phyloP scores from a whole-genome alignment of 2,888 invertebrate species.

The Helobdella robusta region DNA sequence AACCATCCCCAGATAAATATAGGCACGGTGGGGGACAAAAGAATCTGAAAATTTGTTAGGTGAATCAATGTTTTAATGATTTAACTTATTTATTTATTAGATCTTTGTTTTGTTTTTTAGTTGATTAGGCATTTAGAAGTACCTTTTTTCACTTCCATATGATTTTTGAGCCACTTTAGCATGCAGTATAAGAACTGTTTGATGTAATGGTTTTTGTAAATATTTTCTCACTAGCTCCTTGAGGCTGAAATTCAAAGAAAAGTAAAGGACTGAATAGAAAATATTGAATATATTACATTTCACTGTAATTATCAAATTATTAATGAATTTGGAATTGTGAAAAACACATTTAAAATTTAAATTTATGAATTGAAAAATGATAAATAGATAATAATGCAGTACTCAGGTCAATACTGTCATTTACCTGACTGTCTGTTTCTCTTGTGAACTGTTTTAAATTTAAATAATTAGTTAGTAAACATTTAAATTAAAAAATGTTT shows the following conservation, averaged over 20 bases:
- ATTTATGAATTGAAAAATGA: neutral
- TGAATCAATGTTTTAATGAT: neutral
- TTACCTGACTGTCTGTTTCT: no score
- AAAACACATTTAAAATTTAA: neutral
- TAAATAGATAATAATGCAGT: no score
- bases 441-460: no score
- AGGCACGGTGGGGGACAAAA: slow-evolving; percentile 99
- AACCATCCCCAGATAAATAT: slow-evolving; percentile 93
- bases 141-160: slow-evolving; percentile 95
- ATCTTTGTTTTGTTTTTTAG: slow-evolving; percentile 5
- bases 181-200: slow-evolving; percentile 75
- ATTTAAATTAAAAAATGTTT: no score
- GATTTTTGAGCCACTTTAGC: slow-evolving; percentile 99
- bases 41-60: slow-evolving; percentile 55
- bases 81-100: neutral
- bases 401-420: no score
- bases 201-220: slow-evolving; percentile 66
- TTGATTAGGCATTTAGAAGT: slow-evolving; percentile 8
- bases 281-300: neutral
- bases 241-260: slow-evolving; percentile 18
- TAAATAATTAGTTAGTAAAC: no score
- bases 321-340: neutral
- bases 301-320: neutral
- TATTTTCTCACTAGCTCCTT: slow-evolving; percentile 91
- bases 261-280: neutral